Conservation (phyloP, 2,888 invertebrate species). For the Yponomeuta sedellus region DNA sequence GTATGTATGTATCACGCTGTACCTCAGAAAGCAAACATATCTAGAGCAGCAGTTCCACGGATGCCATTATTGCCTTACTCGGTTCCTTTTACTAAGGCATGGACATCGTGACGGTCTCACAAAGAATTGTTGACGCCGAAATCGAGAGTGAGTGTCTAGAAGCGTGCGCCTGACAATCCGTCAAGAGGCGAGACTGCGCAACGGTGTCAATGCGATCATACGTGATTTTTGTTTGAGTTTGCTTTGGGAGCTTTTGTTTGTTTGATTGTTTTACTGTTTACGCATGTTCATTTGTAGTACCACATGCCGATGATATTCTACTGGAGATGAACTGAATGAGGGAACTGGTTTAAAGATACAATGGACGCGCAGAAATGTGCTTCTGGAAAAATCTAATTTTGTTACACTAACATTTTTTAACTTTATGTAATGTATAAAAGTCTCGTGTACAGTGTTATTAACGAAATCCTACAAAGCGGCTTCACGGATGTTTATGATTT, state of each 20-base stretch:
- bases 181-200: conserved; percentile 6
- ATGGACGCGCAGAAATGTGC: too few species aligned
- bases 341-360: too few species aligned
- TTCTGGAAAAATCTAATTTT: too few species aligned
- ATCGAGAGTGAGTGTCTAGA: conserved; percentile 46
- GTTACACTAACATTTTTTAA: too few species aligned
- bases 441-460: too few species aligned
- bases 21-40: not conserved
- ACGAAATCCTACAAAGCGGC: too few species aligned
- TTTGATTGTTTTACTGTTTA: not conserved
- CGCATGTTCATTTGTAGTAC: too few species aligned
- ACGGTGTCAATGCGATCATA: conserved; percentile 3
- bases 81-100: not conserved
- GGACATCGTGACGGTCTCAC: conserved; percentile 26
- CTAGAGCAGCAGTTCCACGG: not conserved
- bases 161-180: conserved; percentile 29
- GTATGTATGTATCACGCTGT: too few species aligned
- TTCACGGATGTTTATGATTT: too few species aligned
- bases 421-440: too few species aligned
- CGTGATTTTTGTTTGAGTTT: not conserved
- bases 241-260: not conserved
- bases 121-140: conserved; percentile 42
- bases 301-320: too few species aligned
- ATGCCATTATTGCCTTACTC: not conserved
- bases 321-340: too few species aligned